Conservation (phyloP, 2,797 vertebrate genomes). For the Micromesistius poutassou region DNA sequence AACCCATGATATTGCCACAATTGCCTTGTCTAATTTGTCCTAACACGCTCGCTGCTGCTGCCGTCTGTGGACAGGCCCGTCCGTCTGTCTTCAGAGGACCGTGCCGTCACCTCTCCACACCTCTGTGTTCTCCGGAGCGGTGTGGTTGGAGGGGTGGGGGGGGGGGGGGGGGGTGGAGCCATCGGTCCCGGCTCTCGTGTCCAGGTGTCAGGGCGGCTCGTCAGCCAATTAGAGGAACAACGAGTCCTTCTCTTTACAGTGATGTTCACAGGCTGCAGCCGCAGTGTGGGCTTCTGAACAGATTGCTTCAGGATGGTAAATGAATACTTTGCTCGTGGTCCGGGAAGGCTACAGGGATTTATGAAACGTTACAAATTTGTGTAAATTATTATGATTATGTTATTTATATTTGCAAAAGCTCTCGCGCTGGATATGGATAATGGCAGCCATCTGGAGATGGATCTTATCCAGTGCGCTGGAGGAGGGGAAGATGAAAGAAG, state of each 20-base stretch:
- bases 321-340: not conserved
- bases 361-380: not conserved
- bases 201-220: not conserved
- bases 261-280: not conserved
- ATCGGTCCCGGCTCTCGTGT: not conserved
- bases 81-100: slow-evolving; percentile 32
- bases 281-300: not conserved
- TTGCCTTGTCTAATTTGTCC: slow-evolving; percentile 58
- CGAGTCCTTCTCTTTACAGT: not conserved
- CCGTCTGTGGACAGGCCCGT: slow-evolving; percentile 43
- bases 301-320: not conserved
- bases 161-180: not conserved
- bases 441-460: not conserved
- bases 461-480: not conserved
- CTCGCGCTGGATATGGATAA: not conserved
- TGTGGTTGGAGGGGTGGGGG: too few relatives aligned
- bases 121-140: slow-evolving; percentile 8
- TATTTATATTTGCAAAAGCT: slow-evolving; percentile 1
- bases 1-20: slow-evolving; percentile 49
- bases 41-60: slow-evolving; percentile 43
- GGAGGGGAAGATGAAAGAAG: not conserved
- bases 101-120: slow-evolving; percentile 37
- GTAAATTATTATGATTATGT: not conserved
- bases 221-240: not conserved
- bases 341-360: not conserved